Base-by-base conservation (phyloP, 2,113 vertebrate species). In the Onychostruthus taczanowskii region DNA sequence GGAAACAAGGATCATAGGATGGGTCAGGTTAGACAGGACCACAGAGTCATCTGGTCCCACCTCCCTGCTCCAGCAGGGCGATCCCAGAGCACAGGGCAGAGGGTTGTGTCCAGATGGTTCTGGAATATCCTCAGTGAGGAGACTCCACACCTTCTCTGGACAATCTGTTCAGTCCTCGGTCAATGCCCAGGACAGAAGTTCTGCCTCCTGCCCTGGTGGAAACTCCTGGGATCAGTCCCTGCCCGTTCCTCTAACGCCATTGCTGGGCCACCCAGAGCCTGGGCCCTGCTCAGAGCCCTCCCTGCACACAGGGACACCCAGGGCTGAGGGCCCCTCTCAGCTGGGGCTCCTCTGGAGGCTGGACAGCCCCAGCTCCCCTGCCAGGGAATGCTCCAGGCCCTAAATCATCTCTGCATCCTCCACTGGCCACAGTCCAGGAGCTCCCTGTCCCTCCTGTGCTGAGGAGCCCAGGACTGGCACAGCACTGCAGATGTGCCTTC, bases 351-450 rank as follows among this genome's bases (percentile, higher is more conserved):
- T 62, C 46, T 33, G 6, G 2, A 53, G 75, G 47, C 59, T 78
- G 59, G 3, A n/a, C 75, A 64, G 61, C 62, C 39, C 62, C 62
- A 80, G 77, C 62, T 55, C 77, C 77, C 75, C 37, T 52, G 75
- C 2, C 61, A 79, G 19, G 23, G 76, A 35, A 35, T 64, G 61
- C 20, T 53, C 49, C 61, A 35, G 76, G 31, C 49, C 49, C 76
- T 66, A 3, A 66, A 55, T 35, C 76, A 44, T 66, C 76, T 44
- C 76, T 0, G 0, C 49, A 79, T 5, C 33, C 39, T 66, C 31
- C 0, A 0, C 62, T 79, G 61, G 49, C 26, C 31, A 39, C 0
- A 0, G 0, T 44, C 4, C 61, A 55, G 61, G 49, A 66, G 31
- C 49, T 79, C 76, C 49, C 1, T 55, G 49, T 55, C 49, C 49